phyloP scores from a whole-genome alignment of 2,888 invertebrate species.

The Erynnis tages region DNA sequence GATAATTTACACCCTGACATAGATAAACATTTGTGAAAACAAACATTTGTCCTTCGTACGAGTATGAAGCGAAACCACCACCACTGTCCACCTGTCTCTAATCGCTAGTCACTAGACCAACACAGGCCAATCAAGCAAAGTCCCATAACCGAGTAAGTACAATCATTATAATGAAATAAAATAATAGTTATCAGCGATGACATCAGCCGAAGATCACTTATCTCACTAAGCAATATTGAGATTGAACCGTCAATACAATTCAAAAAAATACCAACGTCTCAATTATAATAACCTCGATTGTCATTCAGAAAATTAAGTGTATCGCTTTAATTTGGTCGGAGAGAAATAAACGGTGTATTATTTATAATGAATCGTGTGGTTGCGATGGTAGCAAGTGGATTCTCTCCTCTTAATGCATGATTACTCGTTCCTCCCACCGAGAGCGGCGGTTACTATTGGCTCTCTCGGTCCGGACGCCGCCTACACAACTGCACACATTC shows the following conservation, averaged over 20 bases:
- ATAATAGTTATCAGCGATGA: neutral
- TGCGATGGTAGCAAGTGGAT: conserved; percentile 48
- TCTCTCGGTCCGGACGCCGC: conserved; percentile 63
- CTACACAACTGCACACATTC: conserved; percentile 74
- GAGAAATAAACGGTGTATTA: conserved; percentile 37
- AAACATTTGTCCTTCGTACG: too few relatives aligned
- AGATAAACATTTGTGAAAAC: too few relatives aligned
- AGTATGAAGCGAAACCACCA: too few relatives aligned
- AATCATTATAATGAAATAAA: too few relatives aligned
- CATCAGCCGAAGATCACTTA: neutral
- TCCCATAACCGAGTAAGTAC: too few relatives aligned
- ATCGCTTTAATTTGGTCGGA: conserved; percentile 32
- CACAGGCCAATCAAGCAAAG: too few relatives aligned
- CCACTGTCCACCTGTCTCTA: too few relatives aligned
- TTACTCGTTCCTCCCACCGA: conserved; percentile 74
- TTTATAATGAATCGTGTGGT: conserved; percentile 45
- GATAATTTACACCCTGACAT: too few relatives aligned
- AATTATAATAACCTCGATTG: conserved; percentile 40
- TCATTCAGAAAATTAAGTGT: conserved; percentile 43
- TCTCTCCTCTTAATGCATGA: conserved; percentile 67
- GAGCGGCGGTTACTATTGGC: conserved; percentile 67
- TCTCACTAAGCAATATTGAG: conserved; percentile 13
- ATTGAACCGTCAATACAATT: conserved; percentile 11
- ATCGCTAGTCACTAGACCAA: too few relatives aligned
- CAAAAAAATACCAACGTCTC: conserved; percentile 42